Percentiles rank a stretch among this genome's conserved stretches.
These are phyloP conservation scores for Leptinotarsa peninsularis DNA, from an alignment of 2,888 invertebrate species.

Conservation along the genomic window DNA sequence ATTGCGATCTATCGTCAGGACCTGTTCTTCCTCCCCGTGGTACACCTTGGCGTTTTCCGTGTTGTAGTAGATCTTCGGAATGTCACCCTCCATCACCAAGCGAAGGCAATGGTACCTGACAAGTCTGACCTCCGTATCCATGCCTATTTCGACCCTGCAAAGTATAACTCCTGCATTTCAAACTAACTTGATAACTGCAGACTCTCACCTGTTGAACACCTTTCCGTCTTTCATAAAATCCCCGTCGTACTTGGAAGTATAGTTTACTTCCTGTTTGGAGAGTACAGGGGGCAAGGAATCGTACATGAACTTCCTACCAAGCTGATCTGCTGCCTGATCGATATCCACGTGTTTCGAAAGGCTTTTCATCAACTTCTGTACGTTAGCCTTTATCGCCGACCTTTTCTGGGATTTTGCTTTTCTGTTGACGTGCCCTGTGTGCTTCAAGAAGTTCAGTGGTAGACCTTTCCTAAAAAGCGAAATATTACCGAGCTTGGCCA, in stretches of 20 bases:
- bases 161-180: background rate
- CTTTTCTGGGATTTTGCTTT: constrained; percentile 65
- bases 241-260: constrained; percentile 80
- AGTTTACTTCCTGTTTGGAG: constrained; percentile 73
- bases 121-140: constrained; percentile 72
- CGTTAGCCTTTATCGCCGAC: constrained; percentile 68
- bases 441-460: constrained; percentile 81
- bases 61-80: constrained; percentile 80
- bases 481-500: too few relatives aligned
- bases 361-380: constrained; percentile 71
- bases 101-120: constrained; percentile 70
- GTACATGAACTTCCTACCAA: constrained; percentile 86
- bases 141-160: constrained; percentile 72
- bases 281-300: constrained; percentile 89
- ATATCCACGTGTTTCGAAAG: constrained; percentile 73
- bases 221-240: constrained; percentile 75
- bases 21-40: constrained; percentile 83
- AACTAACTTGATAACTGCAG: background rate
- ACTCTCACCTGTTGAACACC: constrained; percentile 69
- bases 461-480: constrained; percentile 69
- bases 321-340: constrained; percentile 87
- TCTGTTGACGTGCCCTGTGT: constrained; percentile 79
- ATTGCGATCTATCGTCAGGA: constrained; percentile 78
- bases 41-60: constrained; percentile 88
- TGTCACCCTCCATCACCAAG: constrained; percentile 75